Conservation (phyloP, 2,888 invertebrate genomes). For the Cotesia congregata region DNA sequence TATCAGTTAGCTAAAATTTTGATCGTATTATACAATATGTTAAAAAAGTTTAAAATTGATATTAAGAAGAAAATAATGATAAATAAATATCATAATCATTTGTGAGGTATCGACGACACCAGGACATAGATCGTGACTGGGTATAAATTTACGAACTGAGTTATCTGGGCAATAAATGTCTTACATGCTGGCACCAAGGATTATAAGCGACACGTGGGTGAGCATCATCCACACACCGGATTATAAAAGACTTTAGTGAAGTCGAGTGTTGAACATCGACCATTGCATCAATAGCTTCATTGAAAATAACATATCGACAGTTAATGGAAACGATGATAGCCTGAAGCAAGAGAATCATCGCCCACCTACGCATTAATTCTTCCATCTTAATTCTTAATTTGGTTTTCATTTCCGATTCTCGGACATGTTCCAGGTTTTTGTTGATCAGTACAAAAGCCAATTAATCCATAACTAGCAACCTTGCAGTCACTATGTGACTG, state of each 20-base stretch:
- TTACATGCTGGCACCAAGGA: slow-evolving; percentile 21
- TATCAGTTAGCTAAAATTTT: too few species aligned
- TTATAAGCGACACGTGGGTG: slow-evolving; percentile 35
- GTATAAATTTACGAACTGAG: slow-evolving; percentile 21
- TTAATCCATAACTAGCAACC: too few species aligned
- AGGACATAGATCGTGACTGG: slow-evolving; percentile 17
- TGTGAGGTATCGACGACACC: not conserved
- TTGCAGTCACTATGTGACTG: too few species aligned
- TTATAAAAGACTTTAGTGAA: not conserved
- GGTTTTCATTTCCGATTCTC: too few species aligned
- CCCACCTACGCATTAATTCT: not conserved
- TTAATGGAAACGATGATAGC: slow-evolving; percentile 31
- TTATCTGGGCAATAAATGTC: slow-evolving; percentile 32
- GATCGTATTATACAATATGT: too few species aligned
- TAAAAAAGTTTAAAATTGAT: too few species aligned
- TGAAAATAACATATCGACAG: slow-evolving; percentile 35
- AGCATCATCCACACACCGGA: not conserved
- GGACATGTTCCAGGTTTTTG: too few species aligned
- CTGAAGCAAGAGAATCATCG: not conserved
- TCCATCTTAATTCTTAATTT: too few species aligned
- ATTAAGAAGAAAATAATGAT: too few species aligned
- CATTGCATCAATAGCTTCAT: slow-evolving; percentile 22
- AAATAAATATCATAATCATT: not conserved
- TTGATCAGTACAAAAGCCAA: too few species aligned
- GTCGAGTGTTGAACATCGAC: not conserved